Percentiles rank a stretch among this genome's conserved stretches.
phyloP scores from a whole-genome alignment of 2,113 vertebrate genomes.

The Lampris megalopsis region DNA sequence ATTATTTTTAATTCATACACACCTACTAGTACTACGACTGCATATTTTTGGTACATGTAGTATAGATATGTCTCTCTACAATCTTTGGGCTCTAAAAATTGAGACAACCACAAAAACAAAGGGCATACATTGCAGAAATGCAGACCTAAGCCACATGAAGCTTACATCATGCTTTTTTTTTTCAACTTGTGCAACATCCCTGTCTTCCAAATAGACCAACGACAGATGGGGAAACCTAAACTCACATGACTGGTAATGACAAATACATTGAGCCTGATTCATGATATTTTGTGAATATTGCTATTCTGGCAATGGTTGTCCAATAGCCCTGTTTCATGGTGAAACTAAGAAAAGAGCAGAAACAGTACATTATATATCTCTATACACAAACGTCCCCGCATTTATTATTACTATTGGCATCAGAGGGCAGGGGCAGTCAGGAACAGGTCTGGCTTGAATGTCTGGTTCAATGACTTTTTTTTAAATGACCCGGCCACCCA shows the following conservation, averaged over 20 bases:
- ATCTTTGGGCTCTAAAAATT: conserved; percentile 6
- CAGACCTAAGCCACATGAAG: conserved; percentile 26
- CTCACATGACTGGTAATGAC: background rate
- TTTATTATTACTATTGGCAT: too few relatives aligned
- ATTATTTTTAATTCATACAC: background rate
- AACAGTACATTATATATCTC: too few relatives aligned
- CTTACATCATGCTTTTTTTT: conserved; percentile 55
- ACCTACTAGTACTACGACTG: background rate
- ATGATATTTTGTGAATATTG: too few relatives aligned
- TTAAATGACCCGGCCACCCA: too few relatives aligned
- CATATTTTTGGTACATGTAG: conserved; percentile 21
- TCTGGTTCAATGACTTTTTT: too few relatives aligned
- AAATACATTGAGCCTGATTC: background rate
- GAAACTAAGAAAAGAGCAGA: too few relatives aligned
- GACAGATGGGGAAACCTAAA: background rate
- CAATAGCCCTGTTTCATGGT: too few relatives aligned
- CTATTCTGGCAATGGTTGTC: too few relatives aligned
- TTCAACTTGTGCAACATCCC: conserved; percentile 41
- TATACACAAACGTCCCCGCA: too few relatives aligned
- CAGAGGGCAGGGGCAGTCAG: too few relatives aligned
- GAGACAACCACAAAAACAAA: conserved; percentile 11
- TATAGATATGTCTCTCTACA: background rate
- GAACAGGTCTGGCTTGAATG: too few relatives aligned
- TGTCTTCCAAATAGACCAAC: background rate
- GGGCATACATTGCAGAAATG: conserved; percentile 8